Base-by-base conservation (phyloP, 2,888 invertebrate genomes). In the Actias luna region DNA sequence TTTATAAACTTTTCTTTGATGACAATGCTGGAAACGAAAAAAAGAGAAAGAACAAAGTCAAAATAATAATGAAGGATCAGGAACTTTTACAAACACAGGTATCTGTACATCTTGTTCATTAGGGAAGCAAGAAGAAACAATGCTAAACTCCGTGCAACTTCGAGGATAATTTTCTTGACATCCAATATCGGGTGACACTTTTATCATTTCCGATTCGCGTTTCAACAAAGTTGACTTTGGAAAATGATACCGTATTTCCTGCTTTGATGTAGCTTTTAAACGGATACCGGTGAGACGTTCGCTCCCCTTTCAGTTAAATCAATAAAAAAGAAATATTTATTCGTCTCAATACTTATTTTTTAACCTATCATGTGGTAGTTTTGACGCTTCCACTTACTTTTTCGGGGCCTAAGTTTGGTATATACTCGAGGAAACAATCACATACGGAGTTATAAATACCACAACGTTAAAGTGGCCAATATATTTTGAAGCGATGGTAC, bases 171-270 rank as follows among this genome's bases (percentile, higher is more conserved):
- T 63, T 63, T 55, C 63, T 63, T 18, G 16, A 29, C 25, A 52
- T 59, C 59, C 59, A 59, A 59, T 59, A 29, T 59, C 36, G 16
- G 63, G 50, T 52, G 59, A 59, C 59, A 63, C 63, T 63, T 63
- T 63, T 63, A 63, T 63, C 63, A 63, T 63, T 63, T 63, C 63
- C 63, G 59, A 31, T 55, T 39, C 39, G 35, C 31, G 52, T 63
- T 59, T 63, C 59, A 63, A 60, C 52, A 59, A 52, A 31, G 50
- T 63, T 55, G 52, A n/a, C 39, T 63, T 59, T 59, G 22, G 35
- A 59, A 52, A 22, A 52, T 59, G 59, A 39, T 39, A 59, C 25
- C 2, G n/a, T 14, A 50, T 33, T 25, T 50, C 35, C 35, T 33
- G 29, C 33, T 60, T 18, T 22, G 35, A 29, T 22, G 35, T 35